Base-by-base conservation (phyloP, 2,113 vertebrate species). In the Rousettus leschenaultii region DNA sequence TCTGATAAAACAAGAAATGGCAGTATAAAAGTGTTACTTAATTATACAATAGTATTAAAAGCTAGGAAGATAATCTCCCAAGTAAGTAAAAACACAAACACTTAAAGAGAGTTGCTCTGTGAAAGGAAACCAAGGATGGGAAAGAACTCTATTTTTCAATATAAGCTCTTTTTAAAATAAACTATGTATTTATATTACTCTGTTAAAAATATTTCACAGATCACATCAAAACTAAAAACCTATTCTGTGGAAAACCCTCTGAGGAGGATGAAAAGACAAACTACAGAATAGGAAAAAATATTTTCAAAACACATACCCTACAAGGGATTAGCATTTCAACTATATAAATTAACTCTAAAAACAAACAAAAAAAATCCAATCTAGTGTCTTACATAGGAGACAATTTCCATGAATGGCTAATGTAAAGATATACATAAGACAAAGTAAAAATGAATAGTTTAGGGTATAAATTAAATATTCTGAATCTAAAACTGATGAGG, bases 181-280 rank as follows among this genome's bases (percentile, higher is more conserved):
- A 61, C 1, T 83, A 30, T 40, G 53, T 53, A 45, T 51, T 91
- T 65, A 26, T 33, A 66, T 75, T 61, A 66, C 33, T 35, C 77
- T 91, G 33, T 84, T 89, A 94, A 95, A 90, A 93, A 61, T 79
- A 96, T 57, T 90, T 82, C 57, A 80, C 30, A 59, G 28, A 77
- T 35, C 10, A 61, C 22, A 90, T 51, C 40, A 90, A 95, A 95
- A 96, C 59, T 78, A 51, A 96, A 92, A 86, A 53, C 9, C 61
- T 78, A 38, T 12, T 77, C 43, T 86, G 13, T 45, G n/a, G 43
- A 65, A 78, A 63, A 73, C 11, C 18, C 38, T 91, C 38, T 79
- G 30, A 91, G 70, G 35, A 85, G 3, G 18, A 73, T 45, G 30
- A 74, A 86, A 97, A 87, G 61, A 86, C 2, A 88, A 91, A 19